These are phyloP conservation scores for Pygoscelis adeliae DNA, from an alignment of 2,113 vertebrate genomes.

Conservation along the genomic window DNA sequence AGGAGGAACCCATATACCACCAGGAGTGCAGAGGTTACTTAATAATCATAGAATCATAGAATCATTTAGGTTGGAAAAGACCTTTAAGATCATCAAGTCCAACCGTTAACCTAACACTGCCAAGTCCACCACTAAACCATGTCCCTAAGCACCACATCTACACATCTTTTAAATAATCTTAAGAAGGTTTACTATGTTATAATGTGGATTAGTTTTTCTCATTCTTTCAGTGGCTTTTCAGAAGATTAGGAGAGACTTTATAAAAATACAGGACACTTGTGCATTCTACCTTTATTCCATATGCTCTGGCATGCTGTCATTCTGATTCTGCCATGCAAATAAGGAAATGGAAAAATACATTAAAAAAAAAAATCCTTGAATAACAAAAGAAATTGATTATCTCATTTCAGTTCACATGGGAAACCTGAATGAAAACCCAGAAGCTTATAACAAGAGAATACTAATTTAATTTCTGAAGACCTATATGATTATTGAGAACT, in stretches of 20 bases:
- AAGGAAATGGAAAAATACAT: neutral
- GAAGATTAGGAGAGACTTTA: neutral
- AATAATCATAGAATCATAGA: neutral
- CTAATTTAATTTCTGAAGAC: neutral
- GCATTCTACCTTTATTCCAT: neutral
- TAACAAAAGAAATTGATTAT: neutral
- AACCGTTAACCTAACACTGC: neutral
- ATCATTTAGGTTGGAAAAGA: neutral
- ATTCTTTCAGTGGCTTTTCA: neutral
- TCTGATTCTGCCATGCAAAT: neutral
- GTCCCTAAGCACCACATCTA: neutral
- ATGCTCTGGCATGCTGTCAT: neutral
- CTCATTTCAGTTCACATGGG: neutral
- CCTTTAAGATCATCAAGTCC: neutral
- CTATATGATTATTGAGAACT: neutral
- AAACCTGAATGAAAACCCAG: neutral
- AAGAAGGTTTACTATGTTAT: neutral
- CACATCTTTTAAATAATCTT: neutral
- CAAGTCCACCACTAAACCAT: neutral
- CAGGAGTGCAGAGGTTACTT: neutral
- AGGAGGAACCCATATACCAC: neutral
- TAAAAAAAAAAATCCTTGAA: accelerated
- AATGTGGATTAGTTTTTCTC: neutral
- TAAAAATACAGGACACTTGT: neutral
- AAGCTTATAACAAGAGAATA: neutral